Base-by-base conservation (phyloP, 2,888 invertebrate genomes). In the Stenodema calcarata region DNA sequence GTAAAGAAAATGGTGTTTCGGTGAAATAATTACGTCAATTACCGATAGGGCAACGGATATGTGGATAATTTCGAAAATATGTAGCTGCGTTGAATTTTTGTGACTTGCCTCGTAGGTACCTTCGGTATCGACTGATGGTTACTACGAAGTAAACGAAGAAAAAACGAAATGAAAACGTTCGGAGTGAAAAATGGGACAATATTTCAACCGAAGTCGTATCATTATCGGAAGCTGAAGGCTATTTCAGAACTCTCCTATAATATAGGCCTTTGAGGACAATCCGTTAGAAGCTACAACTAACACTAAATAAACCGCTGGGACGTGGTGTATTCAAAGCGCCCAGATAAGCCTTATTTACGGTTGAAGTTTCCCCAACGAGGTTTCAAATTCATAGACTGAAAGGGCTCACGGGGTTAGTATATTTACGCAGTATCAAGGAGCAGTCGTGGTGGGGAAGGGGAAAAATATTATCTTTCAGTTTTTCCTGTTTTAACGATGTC, bases 311-410 rank as follows among this genome's bases (percentile, higher is more conserved):
- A 75, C 75, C 42, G 75, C 16, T 41, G n/a, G 75, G 35, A 42
- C 75, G 35, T 35, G 75, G n/a, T 75, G 75, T 42, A 41, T 75
- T 75, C 42, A 75, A 75, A 75, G 35, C 75, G 35, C 2, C 35
- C 35, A n/a, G 75, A 75, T 75, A 75, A 75, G 75, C 75, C 42
- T 75, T 75, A 75, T 75, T 75, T 75, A 75, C 75, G 75, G 42
- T 75, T 75, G 75, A 35, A 75, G 75, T 75, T 75, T 75, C 42
- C 75, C 62, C 62, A 41, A 75, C 75, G 75, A 75, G 75, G 75
- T 75, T 35, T 75, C 42, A 28, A 75, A 75, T 75, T 75, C 75
- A 75, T 75, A 35, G 75, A 42, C 42, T 2, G 62, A 27, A 23
- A 23, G 50, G 62, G 18, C 62, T 23, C 62, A 62, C 62, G 62